Evolutionary conservation across 2,797 vertebrate species (phyloP).

Genomic region (Labroides dimidiatus): DNA sequence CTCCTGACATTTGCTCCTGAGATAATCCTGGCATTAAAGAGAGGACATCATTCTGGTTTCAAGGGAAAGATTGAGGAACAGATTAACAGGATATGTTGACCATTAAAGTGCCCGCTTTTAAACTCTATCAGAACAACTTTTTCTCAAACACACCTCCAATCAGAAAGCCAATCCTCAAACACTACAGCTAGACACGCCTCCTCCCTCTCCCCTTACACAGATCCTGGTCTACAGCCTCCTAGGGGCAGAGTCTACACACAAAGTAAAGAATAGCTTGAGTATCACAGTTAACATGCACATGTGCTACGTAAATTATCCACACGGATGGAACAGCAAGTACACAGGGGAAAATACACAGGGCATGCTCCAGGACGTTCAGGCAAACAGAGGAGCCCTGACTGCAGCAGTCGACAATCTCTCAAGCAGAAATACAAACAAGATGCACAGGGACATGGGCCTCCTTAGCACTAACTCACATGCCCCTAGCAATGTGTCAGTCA

Average conservation of each 20-base stretch:
- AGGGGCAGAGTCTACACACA: slow-evolving; percentile 49
- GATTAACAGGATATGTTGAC: not conserved
- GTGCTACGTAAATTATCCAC: slow-evolving; percentile 30
- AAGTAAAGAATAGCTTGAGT: slow-evolving; percentile 5
- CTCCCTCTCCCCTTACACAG: slow-evolving; percentile 17
- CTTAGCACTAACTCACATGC: slow-evolving; percentile 8
- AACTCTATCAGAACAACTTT: not conserved
- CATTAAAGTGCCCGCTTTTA: not conserved
- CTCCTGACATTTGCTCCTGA: not conserved
- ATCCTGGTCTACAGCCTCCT: slow-evolving; percentile 41
- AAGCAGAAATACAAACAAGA: slow-evolving; percentile 66
- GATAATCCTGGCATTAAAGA: not conserved
- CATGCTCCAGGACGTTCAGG: slow-evolving; percentile 26
- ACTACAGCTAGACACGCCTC: slow-evolving; percentile 21
- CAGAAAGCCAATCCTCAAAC: slow-evolving; percentile 69
- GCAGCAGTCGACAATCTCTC: slow-evolving; percentile 16
- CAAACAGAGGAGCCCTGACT: slow-evolving; percentile 37
- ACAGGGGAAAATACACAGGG: not conserved
- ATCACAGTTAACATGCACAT: slow-evolving; percentile 40
- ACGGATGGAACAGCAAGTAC: slow-evolving; percentile 19
- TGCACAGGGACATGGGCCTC: slow-evolving; percentile 16
- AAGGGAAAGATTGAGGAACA: not conserved
- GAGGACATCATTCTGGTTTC: not conserved
- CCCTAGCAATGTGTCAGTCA: slow-evolving; percentile 5
- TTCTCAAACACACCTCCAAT: slow-evolving; percentile 52